A percentile compares a stretch with the other conserved stretches of the same genome.
Conservation (phyloP, 2,113 vertebrate genomes). For the Canis aureus region DNA sequence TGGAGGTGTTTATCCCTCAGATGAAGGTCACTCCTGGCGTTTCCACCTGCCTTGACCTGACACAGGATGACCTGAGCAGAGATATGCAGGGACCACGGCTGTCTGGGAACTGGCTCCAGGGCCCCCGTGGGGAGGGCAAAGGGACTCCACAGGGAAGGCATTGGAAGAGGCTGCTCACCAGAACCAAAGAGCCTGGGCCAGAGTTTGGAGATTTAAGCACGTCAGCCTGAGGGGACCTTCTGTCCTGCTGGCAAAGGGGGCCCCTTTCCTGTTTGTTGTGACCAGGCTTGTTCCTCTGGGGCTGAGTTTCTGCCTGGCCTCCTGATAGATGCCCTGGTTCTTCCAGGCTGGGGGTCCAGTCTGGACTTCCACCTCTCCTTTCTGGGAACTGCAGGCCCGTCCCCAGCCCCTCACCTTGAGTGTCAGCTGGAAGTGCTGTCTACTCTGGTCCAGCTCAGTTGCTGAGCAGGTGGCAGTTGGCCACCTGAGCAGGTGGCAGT, state of each 20-base stretch:
- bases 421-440: background rate
- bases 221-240: background rate
- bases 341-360: background rate
- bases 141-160: background rate
- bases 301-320: background rate
- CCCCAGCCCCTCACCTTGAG: background rate
- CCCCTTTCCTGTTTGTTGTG: background rate
- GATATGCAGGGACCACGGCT: accelerated
- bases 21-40: background rate
- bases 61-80: background rate
- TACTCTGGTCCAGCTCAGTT: background rate
- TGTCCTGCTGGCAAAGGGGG: background rate
- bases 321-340: background rate
- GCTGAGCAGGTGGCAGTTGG: no score
- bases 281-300: background rate
- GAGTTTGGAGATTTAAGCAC: background rate
- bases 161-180: background rate
- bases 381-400: background rate
- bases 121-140: accelerated
- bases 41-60: background rate
- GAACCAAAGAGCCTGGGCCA: background rate
- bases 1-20: no score
- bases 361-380: background rate
- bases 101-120: background rate
- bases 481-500: no score